Base-by-base conservation (phyloP, 2,113 vertebrate genomes). In the Lycaon pictus region DNA sequence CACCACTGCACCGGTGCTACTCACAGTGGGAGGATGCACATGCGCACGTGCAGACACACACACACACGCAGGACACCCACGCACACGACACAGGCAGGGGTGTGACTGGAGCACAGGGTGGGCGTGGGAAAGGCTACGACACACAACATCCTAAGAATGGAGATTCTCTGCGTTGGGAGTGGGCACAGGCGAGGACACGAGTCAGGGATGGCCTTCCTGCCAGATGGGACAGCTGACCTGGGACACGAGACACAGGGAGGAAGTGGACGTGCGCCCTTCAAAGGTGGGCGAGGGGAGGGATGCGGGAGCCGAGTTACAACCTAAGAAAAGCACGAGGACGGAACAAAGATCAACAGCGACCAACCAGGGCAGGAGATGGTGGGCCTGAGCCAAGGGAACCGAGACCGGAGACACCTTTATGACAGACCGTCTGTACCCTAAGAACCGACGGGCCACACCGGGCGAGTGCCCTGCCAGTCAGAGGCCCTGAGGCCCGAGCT, bases 371-470 rank as follows among this genome's bases (percentile, higher is more conserved):
- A 77, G 88, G 35, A 22, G 23, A 74, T 17, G 32, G 72, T 0
- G 62, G 32, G 65, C 2, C 12, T 8, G 51, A 48, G 71, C 22
- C 22, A 32, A 11, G 81, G 27, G 9, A 22, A 29, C 51, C 22
- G 8, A 1, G 51, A 53, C 3, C 5, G 11, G 35, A 25, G 6
- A 53, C 53, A 15, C 56, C 22, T 22, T 22, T 25, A 9, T 8
- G 16, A 19, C 0, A 25, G 63, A 43, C 60, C 11, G 29, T 53
- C 37, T 12, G 19, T 0, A 11, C 6, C 7, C 13, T 3, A 29
- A n/a, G 27, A 72, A 37, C 79, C 0, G 4, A 23, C 0, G 1
- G 62, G 19, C n/a, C n/a, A 6, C 1, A 16, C 16, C 9, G 7
- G 53, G 32, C 12, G 16, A 51, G 10, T 22, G 15, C 32, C 58